A percentile compares a stretch with the other conserved stretches of the same genome.
Conservation (phyloP, 2,797 vertebrate genomes). For the Hafferia zeledoni region DNA sequence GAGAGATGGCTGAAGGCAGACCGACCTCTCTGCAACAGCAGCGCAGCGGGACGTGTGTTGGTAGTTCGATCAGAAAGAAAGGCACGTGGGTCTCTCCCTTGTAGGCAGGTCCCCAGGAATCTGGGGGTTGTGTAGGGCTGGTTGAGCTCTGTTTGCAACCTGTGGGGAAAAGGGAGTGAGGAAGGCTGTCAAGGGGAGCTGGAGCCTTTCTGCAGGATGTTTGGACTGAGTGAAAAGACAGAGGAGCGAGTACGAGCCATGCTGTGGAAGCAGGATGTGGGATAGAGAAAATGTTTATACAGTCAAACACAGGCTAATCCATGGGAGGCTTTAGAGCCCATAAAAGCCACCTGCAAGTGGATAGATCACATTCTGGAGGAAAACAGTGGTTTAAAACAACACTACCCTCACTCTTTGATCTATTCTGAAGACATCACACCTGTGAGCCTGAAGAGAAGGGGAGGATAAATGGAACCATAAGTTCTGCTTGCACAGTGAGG, state of each 20-base stretch:
- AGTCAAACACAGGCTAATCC: conserved; percentile 3
- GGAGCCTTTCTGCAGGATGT: conserved; percentile 51
- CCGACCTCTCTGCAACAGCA: neutral
- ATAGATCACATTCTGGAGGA: neutral
- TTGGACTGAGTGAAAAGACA: neutral
- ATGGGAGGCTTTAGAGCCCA: conserved; percentile 18
- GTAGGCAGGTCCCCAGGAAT: neutral
- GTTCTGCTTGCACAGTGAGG: neutral
- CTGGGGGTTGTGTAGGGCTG: neutral
- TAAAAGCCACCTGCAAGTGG: conserved; percentile 38
- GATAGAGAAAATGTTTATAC: conserved; percentile 41
- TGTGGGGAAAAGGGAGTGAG: neutral
- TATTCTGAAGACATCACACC: neutral
- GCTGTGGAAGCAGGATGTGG: conserved; percentile 62
- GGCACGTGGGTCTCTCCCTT: neutral
- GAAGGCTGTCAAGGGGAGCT: neutral
- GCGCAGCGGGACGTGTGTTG: neutral
- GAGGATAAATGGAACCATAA: neutral
- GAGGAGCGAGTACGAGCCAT: neutral
- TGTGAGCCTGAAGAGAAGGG: neutral
- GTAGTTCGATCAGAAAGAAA: neutral
- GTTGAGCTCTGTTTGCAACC: neutral
- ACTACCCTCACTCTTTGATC: neutral
- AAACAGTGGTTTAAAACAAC: neutral
- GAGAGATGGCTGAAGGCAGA: conserved; percentile 13